A percentile compares a stretch with the other conserved stretches of the same genome.
phyloP scores from a whole-genome alignment of 2,888 invertebrate genomes.

The Icerya purchasi region DNA sequence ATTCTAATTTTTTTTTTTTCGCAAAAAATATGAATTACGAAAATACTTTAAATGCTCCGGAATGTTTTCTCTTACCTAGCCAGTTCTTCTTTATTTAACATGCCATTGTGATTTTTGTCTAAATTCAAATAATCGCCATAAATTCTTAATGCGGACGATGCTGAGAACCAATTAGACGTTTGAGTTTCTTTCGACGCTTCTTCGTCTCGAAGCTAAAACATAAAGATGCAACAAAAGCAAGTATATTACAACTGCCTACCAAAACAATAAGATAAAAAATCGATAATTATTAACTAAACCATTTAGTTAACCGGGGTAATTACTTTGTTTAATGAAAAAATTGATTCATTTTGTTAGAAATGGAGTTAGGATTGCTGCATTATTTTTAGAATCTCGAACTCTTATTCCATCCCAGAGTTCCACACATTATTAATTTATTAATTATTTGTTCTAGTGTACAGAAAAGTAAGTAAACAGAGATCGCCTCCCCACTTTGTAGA shows the following conservation, averaged over 20 bases:
- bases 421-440: no score
- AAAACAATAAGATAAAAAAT: background rate
- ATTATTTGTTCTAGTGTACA: no score
- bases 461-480: no score
- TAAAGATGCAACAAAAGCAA: conserved; percentile 6
- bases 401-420: no score
- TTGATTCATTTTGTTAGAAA: no score
- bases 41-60: no score
- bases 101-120: conserved; percentile 85
- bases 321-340: background rate
- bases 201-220: conserved; percentile 48
- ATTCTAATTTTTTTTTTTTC: background rate
- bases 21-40: background rate
- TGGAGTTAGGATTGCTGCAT: no score
- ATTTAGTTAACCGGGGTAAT: background rate
- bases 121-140: conserved; percentile 86
- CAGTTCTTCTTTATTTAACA: conserved; percentile 78
- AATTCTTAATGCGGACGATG: conserved; percentile 65
- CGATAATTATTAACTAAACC: background rate
- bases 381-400: no score
- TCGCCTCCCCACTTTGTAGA: no score
- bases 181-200: conserved; percentile 61
- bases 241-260: no score
- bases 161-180: conserved; percentile 80
- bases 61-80: conserved; percentile 37